Percentiles rank a stretch among this genome's conserved stretches.
Conservation (phyloP, 1,140 invertebrate species). For the Portunus trituberculatus region DNA sequence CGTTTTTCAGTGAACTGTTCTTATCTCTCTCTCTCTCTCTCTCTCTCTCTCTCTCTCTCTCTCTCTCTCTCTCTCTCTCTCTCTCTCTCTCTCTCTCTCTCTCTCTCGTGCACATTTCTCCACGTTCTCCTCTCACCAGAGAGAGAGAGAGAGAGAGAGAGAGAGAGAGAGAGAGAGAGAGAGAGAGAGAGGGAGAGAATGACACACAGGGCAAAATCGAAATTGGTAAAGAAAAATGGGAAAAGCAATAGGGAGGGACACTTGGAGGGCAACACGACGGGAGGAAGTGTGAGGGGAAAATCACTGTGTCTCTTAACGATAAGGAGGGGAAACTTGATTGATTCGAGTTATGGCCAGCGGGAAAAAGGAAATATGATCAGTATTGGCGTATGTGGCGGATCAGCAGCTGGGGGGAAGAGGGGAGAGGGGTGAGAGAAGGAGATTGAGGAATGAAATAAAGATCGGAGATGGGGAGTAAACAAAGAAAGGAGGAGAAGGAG, state of each 20-base stretch:
- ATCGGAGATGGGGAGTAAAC: not conserved
- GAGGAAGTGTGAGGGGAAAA: not conserved
- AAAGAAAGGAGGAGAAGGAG: not conserved
- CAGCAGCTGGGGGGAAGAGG: not conserved
- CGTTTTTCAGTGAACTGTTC: too few relatives aligned
- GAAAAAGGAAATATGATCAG: constrained; percentile 13
- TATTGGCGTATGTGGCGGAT: too few relatives aligned
- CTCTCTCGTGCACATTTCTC: too few relatives aligned
- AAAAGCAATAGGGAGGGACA: not conserved
- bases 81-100: too few relatives aligned
- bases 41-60: too few relatives aligned
- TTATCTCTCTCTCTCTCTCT: too few relatives aligned
- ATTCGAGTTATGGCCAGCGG: not conserved
- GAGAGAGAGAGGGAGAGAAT: not conserved
- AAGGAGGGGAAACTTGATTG: constrained; percentile 10
- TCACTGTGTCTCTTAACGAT: not conserved
- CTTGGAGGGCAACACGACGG: not conserved
- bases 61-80: too few relatives aligned
- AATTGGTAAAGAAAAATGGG: not conserved
- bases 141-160: not conserved
- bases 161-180: not conserved
- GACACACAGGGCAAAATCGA: not conserved
- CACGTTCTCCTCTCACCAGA: not conserved
- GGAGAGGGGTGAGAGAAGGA: not conserved
- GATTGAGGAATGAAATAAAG: not conserved